Percentiles rank a stretch among this genome's conserved stretches.
Conservation (phyloP, 2,888 invertebrate species). For the Drosophila barbarae region DNA sequence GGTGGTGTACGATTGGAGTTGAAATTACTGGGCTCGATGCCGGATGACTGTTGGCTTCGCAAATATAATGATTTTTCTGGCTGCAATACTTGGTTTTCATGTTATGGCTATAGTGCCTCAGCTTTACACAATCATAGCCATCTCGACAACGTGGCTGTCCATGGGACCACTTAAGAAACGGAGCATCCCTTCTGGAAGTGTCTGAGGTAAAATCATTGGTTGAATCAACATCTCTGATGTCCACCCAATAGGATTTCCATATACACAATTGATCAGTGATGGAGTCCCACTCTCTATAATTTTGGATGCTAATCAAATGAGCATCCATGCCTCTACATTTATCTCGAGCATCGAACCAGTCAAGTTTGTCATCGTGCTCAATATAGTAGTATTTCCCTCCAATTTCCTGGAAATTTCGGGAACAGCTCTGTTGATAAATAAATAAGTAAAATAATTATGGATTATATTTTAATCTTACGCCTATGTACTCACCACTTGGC, state of each 20-base stretch:
- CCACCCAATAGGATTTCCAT: not conserved
- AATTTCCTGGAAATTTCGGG: not conserved
- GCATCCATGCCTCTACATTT: not conserved
- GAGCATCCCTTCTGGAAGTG: not conserved
- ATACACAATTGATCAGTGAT: not conserved
- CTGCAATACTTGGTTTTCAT: not conserved
- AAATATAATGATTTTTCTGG: not conserved
- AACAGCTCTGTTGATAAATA: not conserved
- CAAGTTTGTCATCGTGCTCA: not conserved
- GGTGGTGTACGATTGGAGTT: not conserved
- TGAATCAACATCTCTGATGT: not conserved
- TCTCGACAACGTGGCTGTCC: not conserved
- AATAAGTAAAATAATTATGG: not conserved
- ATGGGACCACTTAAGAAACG: not conserved
- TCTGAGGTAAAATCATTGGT: not conserved
- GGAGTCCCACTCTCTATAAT: not conserved
- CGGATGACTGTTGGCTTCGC: not conserved
- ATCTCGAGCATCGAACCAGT: not conserved
- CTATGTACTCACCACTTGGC: not conserved
- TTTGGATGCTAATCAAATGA: slow-evolving; percentile 2
- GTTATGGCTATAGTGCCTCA: accelerated
- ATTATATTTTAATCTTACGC: too few relatives aligned
- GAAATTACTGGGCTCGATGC: not conserved
- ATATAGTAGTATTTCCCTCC: not conserved
- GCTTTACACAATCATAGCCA: not conserved